These are phyloP conservation scores for Alsophila aescularia DNA, from an alignment of 2,888 invertebrate species.

Conservation along the genomic window DNA sequence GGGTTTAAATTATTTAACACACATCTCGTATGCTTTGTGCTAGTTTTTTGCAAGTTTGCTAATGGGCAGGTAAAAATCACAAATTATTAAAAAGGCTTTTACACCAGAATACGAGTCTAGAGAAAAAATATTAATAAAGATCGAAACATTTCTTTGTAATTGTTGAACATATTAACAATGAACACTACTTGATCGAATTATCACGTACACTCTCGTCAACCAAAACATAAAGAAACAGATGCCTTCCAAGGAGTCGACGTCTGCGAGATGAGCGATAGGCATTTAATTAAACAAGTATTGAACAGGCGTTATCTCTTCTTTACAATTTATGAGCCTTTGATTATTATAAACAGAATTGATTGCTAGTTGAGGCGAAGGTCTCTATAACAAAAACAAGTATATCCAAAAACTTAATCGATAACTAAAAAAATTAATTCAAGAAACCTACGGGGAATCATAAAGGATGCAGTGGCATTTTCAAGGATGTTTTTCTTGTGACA, in stretches of 20 bases:
- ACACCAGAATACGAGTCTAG: background rate
- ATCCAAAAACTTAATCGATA: background rate
- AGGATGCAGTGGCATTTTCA: background rate
- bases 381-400: background rate
- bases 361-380: background rate
- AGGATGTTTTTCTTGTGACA: background rate
- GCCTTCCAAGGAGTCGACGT: background rate
- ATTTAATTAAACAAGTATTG: background rate
- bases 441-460: too few relatives aligned
- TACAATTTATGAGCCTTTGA: background rate
- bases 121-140: too few relatives aligned
- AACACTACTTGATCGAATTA: background rate
- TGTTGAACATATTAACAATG: too few relatives aligned
- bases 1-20: too few relatives aligned
- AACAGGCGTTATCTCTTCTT: background rate
- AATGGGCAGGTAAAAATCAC: too few relatives aligned
- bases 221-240: background rate
- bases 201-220: background rate
- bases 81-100: too few relatives aligned
- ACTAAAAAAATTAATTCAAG: too few relatives aligned
- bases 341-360: background rate
- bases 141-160: background rate
- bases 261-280: background rate
- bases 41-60: too few relatives aligned
- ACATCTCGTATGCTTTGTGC: too few relatives aligned